Conservation (phyloP, 2,797 vertebrate species). For the Thunnus albacares region DNA sequence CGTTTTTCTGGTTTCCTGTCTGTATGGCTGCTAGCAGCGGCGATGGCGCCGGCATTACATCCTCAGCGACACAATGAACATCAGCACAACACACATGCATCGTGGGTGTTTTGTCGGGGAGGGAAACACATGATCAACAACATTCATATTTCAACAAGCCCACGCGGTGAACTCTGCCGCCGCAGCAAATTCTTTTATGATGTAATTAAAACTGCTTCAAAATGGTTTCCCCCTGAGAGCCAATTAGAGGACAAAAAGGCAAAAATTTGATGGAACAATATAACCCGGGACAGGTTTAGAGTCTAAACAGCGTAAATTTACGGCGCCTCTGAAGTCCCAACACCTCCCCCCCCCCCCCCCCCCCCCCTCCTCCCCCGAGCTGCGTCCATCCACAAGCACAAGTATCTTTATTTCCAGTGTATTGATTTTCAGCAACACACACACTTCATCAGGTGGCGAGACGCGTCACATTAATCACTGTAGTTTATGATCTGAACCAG, state of each 20-base stretch:
- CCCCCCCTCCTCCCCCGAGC: background rate
- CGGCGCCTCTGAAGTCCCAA: background rate
- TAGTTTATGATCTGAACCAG: slow-evolving; percentile 21
- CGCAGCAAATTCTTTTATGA: slow-evolving; percentile 67
- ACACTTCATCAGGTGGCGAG: slow-evolving; percentile 36
- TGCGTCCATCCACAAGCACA: slow-evolving; percentile 17
- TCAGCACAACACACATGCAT: background rate
- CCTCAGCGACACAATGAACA: background rate
- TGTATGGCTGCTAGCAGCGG: background rate
- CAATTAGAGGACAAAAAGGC: slow-evolving; percentile 67
- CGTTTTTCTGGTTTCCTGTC: background rate
- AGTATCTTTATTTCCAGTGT: slow-evolving; percentile 43
- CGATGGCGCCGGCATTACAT: background rate
- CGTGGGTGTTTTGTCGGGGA: slow-evolving; percentile 18
- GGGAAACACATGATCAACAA: slow-evolving; percentile 36
- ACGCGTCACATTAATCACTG: slow-evolving; percentile 22
- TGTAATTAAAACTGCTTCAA: slow-evolving; percentile 69
- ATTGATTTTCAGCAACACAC: slow-evolving; percentile 40
- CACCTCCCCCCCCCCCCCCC: background rate
- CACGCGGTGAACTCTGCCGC: slow-evolving; percentile 51
- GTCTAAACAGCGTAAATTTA: slow-evolving; percentile 63
- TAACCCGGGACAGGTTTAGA: slow-evolving; percentile 58
- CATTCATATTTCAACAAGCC: slow-evolving; percentile 44
- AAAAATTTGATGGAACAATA: slow-evolving; percentile 38
- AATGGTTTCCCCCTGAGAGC: slow-evolving; percentile 61